Conservation (phyloP, 1,140 invertebrate genomes). For the Thaumatotibia leucotreta region DNA sequence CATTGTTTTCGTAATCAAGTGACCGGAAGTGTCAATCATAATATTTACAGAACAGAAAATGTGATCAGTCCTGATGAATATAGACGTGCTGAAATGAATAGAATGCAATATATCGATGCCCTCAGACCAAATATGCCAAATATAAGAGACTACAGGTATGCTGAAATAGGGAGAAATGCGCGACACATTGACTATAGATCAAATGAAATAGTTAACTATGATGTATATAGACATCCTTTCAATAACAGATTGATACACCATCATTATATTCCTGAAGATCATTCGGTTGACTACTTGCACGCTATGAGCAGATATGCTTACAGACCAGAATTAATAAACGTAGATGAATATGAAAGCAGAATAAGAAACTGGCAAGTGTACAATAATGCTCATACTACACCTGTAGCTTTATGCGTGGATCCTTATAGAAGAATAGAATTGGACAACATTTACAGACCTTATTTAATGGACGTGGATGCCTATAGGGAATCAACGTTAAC, state of each 20-base stretch:
- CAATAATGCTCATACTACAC: neutral
- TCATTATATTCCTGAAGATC: neutral
- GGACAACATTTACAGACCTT: neutral
- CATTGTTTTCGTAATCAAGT: neutral
- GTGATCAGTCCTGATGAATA: neutral
- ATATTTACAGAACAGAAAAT: neutral
- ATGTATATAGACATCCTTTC: neutral
- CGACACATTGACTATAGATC: neutral
- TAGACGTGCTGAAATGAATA: neutral
- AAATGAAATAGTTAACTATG: neutral
- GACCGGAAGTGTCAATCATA: neutral
- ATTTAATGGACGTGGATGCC: neutral
- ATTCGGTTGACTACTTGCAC: neutral
- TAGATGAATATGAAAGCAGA: neutral
- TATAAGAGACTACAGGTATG: neutral
- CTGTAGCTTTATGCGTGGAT: neutral
- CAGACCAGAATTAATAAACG: neutral
- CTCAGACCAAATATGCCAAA: neutral
- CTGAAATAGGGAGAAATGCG: neutral
- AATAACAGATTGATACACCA: neutral
- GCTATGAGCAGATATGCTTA: neutral
- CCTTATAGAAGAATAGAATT: neutral
- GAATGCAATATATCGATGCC: neutral
- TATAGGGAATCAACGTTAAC: neutral
- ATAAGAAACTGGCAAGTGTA: neutral